Evolutionary conservation across 2,797 vertebrate species (phyloP).

Genomic region (Typhlichthys eigenmanni): DNA sequence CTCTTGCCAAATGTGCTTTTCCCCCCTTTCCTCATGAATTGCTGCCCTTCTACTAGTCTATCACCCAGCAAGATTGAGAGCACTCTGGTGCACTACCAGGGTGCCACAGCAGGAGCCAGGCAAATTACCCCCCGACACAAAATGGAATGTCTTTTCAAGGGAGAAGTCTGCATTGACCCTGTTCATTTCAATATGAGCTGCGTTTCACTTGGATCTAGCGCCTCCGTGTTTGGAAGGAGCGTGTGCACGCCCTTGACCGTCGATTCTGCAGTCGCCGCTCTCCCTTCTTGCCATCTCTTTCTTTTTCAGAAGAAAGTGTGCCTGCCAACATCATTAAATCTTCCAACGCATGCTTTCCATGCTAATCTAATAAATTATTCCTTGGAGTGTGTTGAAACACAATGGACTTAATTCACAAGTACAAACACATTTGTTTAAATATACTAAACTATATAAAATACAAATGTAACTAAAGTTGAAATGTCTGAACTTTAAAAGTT

Average conservation of each 20-base stretch:
- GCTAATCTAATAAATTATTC: constrained; percentile 53
- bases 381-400: constrained; percentile 21
- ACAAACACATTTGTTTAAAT: too few relatives aligned
- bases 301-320: constrained; percentile 25
- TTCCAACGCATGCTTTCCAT: constrained; percentile 44
- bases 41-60: constrained; percentile 29
- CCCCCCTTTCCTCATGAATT: constrained; percentile 16
- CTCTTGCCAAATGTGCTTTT: constrained; percentile 27
- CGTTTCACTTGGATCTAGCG: constrained; percentile 38
- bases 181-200: constrained; percentile 51
- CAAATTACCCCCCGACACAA: constrained; percentile 48
- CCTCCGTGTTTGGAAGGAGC: constrained; percentile 32
- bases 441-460: too few relatives aligned
- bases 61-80: constrained; percentile 43
- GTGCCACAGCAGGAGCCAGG: constrained; percentile 45
- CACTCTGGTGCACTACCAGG: constrained; percentile 33
- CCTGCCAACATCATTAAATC: constrained; percentile 45
- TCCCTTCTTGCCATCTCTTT: constrained; percentile 26
- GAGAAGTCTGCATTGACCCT: constrained; percentile 47
- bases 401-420: constrained; percentile 16
- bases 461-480: too few relatives aligned
- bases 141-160: constrained; percentile 51
- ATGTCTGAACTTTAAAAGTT: too few relatives aligned
- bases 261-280: constrained; percentile 53
- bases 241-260: constrained; percentile 58